Base-by-base conservation (phyloP, 2,113 vertebrate species). In the Mobula hypostoma region DNA sequence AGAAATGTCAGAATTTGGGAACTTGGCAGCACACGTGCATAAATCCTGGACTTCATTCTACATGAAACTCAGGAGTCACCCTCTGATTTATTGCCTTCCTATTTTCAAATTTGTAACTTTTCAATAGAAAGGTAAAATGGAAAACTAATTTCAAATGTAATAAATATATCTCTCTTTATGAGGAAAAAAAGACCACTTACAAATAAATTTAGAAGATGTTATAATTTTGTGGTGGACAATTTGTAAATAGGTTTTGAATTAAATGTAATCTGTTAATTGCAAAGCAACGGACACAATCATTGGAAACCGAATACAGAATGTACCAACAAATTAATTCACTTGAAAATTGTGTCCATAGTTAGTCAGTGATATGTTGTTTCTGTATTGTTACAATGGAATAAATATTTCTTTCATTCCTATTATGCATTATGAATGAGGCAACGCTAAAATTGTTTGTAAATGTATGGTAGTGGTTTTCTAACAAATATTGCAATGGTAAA, bases 351-450 rank as follows among this genome's bases (percentile, higher is more conserved):
- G 32, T 7, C 87, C 9, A 68, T 5, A 68, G 87, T 68, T 63
- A 91, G 63, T 5, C 21, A 2, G 48, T 56, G 29, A 27, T 58
- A 61, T 5, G 12, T 91, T 91, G 17, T n/a, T 17, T 66, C 48
- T 48, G 48, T 32, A 68, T 88, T 14, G 58, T 14, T 19, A 56
- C 68, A 36, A 6, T 19, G 63, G n/a, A 91, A 15, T 68, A 91
- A 68, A 91, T 91, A 14, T 68, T 36, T 63, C 32, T 91, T 15
- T 91, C 87, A 66, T 91, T 91, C n/a, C 61, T 29, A 63, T 91
- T 91, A 91, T 91, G 19, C n/a, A 68, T 61, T 14, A 15, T n/a
- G 19, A 68, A 32, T 36, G 61, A 2, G 21, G 17, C 61, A 9
- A 66, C 32, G 61, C 15, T 91, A 63, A 91, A 68, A 91, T 91